phyloP scores from a whole-genome alignment of 2,797 vertebrate species.

The Hippoglossus hippoglossus region DNA sequence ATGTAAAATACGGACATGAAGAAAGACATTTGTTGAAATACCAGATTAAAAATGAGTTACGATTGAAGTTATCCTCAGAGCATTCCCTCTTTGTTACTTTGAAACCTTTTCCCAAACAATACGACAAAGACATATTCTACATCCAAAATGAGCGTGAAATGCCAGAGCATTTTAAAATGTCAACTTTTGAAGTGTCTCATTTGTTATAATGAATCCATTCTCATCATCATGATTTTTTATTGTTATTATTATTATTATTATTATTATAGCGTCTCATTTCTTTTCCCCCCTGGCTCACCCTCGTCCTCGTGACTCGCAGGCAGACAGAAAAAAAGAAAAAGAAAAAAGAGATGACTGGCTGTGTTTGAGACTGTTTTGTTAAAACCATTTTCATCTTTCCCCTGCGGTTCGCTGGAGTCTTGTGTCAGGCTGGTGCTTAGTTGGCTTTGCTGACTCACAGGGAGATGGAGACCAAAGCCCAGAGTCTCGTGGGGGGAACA shows the following conservation, averaged over 20 bases:
- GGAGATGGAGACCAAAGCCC: slow-evolving; percentile 42
- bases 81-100: neutral
- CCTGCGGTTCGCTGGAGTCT: slow-evolving; percentile 23
- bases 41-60: neutral
- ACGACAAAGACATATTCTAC: neutral
- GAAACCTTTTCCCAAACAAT: neutral
- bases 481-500: slow-evolving; percentile 32
- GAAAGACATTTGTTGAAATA: too few relatives aligned
- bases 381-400: slow-evolving; percentile 46
- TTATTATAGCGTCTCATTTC: slow-evolving; percentile 1
- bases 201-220: slow-evolving; percentile 22
- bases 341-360: slow-evolving; percentile 6
- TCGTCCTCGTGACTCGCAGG: slow-evolving; percentile 34
- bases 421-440: slow-evolving; percentile 30
- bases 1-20: too few relatives aligned
- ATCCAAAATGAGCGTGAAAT: slow-evolving; percentile 4
- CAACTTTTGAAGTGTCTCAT: slow-evolving; percentile 12
- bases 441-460: slow-evolving; percentile 45
- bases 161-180: slow-evolving; percentile 8
- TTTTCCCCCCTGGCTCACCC: neutral
- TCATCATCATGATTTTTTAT: neutral
- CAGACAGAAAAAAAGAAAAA: slow-evolving; percentile 9
- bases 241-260: neutral
- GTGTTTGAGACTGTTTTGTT: slow-evolving; percentile 46
- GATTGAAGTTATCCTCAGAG: neutral